Evolutionary conservation across 2,797 vertebrate species (phyloP).

Genomic region (Salmo trutta): DNA sequence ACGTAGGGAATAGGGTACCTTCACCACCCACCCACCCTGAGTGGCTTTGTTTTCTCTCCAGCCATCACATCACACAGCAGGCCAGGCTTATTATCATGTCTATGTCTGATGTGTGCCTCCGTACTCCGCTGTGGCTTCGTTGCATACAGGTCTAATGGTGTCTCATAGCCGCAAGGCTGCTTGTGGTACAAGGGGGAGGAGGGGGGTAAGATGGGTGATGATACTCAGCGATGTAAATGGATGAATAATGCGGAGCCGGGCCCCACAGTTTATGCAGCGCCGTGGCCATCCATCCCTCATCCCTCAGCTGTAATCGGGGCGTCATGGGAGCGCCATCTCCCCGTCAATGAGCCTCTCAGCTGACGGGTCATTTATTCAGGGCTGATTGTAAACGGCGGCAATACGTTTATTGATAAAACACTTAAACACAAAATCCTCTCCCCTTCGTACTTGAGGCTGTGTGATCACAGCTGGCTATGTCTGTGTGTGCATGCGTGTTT

Average conservation of each 20-base stretch:
- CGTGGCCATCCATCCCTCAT: conserved; percentile 43
- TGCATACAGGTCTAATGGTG: conserved; percentile 77
- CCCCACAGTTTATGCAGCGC: neutral
- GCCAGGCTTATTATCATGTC: conserved; percentile 70
- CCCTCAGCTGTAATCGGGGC: conserved; percentile 6
- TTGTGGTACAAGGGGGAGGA: conserved; percentile 48
- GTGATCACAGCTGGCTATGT: conserved; percentile 60
- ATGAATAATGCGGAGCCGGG: conserved; percentile 69
- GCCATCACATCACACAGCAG: conserved; percentile 16
- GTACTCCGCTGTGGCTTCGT: conserved; percentile 57
- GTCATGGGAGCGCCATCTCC: conserved; percentile 38
- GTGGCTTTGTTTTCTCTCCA: no score
- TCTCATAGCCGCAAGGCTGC: conserved; percentile 67
- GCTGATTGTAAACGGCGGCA: conserved; percentile 68
- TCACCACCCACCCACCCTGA: neutral
- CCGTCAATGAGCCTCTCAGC: conserved; percentile 72
- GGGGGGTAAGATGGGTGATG: conserved; percentile 68
- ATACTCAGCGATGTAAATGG: conserved; percentile 79
- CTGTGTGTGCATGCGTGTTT: neutral
- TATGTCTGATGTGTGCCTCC: conserved; percentile 53
- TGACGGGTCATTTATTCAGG: conserved; percentile 82
- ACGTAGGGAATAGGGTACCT: no score
- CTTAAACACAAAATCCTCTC: conserved; percentile 68
- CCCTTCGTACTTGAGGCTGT: conserved; percentile 50
- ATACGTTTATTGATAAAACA: conserved; percentile 85